Percentiles rank a stretch among this genome's conserved stretches.
Evolutionary conservation across 2,113 vertebrate species (phyloP).

Genomic region (Sigmodon hispidus): DNA sequence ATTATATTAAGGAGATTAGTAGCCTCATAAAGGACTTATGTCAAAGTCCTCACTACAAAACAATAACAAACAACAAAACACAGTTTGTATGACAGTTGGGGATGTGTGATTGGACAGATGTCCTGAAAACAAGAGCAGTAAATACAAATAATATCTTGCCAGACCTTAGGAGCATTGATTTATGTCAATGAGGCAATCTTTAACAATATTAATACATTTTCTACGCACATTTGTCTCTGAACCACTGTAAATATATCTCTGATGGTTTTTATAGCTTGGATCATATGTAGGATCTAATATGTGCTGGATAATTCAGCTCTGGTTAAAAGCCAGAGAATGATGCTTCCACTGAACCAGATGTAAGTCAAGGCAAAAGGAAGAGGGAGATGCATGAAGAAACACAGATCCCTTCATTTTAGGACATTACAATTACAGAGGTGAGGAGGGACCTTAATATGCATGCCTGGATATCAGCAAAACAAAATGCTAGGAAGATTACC

Average conservation of each 20-base stretch:
- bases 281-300: background rate
- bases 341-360: background rate
- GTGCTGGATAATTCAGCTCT: background rate
- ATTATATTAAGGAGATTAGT: background rate
- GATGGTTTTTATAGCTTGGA: background rate
- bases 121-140: background rate
- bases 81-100: background rate
- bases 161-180: too few relatives aligned
- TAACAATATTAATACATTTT: background rate
- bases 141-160: background rate
- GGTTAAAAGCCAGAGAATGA: background rate
- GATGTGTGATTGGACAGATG: background rate
- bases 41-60: background rate
- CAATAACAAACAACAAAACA: background rate
- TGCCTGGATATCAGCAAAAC: background rate
- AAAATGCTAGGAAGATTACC: background rate
- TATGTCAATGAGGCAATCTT: background rate
- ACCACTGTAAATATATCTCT: background rate
- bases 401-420: background rate
- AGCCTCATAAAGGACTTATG: background rate
- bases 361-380: background rate
- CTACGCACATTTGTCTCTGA: background rate
- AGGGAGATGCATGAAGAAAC: background rate
- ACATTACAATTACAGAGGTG: background rate
- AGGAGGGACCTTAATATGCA: background rate